phyloP scores from a whole-genome alignment of 2,113 vertebrate genomes.

The Scatophagus argus region DNA sequence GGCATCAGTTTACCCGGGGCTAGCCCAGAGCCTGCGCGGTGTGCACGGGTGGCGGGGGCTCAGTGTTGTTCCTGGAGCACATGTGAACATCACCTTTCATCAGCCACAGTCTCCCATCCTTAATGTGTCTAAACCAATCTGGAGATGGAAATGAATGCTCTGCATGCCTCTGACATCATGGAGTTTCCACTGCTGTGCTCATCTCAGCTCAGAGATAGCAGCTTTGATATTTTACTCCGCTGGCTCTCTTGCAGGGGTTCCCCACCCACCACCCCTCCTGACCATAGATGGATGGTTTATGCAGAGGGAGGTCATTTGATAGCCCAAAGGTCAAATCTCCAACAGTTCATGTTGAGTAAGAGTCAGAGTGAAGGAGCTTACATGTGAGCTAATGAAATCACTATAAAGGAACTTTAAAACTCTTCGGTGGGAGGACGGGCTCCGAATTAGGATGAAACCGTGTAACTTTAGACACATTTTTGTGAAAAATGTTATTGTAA shows the following conservation, averaged over 20 bases:
- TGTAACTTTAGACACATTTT: neutral
- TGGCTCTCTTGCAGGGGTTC: slow-evolving; percentile 72
- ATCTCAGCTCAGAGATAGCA: slow-evolving; percentile 58
- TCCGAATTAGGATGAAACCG: neutral
- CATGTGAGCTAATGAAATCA: neutral
- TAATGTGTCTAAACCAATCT: slow-evolving; percentile 67
- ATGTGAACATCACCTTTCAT: slow-evolving; percentile 62
- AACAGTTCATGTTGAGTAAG: slow-evolving; percentile 11
- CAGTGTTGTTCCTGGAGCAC: slow-evolving; percentile 38
- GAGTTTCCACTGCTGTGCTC: slow-evolving; percentile 79
- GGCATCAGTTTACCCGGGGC: slow-evolving; percentile 50
- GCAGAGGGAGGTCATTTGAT: slow-evolving; percentile 42
- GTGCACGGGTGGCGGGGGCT: neutral
- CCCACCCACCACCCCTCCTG: slow-evolving; percentile 73
- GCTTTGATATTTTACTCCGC: slow-evolving; percentile 76
- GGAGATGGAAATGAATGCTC: slow-evolving; percentile 52
- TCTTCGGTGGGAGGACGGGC: neutral
- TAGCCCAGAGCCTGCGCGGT: slow-evolving; percentile 31
- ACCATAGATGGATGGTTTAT: slow-evolving; percentile 74
- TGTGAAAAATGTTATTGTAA: neutral
- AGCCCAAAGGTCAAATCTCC: slow-evolving; percentile 54
- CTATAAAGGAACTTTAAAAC: neutral
- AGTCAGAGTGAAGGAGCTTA: neutral
- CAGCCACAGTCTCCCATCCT: slow-evolving; percentile 39
- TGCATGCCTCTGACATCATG: slow-evolving; percentile 76